Evolutionary conservation across 1,140 invertebrate species (phyloP).

Genomic region (Cydia amplana): DNA sequence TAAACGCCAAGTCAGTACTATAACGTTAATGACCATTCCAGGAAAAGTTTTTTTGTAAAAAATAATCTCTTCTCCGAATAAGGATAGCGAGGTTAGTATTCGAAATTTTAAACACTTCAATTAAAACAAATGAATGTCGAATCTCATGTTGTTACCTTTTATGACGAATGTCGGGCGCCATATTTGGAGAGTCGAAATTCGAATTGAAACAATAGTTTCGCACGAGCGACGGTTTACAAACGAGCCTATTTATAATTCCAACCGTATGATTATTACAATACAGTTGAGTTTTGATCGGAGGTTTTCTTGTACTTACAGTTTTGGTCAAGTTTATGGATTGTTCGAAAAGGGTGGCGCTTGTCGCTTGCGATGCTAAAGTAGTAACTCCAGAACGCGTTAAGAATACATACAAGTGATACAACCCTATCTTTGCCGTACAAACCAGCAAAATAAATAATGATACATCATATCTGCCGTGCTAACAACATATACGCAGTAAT

Average conservation of each 20-base stretch:
- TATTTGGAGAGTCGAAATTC: conserved; percentile 15
- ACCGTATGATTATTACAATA: neutral
- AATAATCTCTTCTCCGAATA: conserved; percentile 25
- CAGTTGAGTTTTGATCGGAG: neutral
- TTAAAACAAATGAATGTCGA: conserved; percentile 14
- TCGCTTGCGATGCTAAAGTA: conserved; percentile 16
- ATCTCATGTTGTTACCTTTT: conserved; percentile 28
- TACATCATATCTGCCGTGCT: too few species aligned
- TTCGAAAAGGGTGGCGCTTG: conserved; percentile 17
- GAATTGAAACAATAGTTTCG: conserved; percentile 27
- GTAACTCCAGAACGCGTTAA: neutral
- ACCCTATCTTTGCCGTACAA: too few species aligned
- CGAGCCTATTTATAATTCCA: neutral
- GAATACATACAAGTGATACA: neutral
- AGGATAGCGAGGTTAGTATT: conserved; percentile 19
- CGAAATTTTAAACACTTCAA: conserved; percentile 21
- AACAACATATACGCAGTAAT: too few species aligned
- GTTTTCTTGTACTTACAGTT: neutral
- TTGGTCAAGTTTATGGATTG: neutral
- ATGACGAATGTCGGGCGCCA: conserved; percentile 19
- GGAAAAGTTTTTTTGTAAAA: conserved; percentile 21
- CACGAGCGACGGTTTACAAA: neutral
- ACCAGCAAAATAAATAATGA: neutral
- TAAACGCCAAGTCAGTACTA: neutral
- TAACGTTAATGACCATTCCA: neutral